These are phyloP conservation scores for Drosophila auraria DNA, from an alignment of 1,140 invertebrate genomes.

Conservation along the genomic window DNA sequence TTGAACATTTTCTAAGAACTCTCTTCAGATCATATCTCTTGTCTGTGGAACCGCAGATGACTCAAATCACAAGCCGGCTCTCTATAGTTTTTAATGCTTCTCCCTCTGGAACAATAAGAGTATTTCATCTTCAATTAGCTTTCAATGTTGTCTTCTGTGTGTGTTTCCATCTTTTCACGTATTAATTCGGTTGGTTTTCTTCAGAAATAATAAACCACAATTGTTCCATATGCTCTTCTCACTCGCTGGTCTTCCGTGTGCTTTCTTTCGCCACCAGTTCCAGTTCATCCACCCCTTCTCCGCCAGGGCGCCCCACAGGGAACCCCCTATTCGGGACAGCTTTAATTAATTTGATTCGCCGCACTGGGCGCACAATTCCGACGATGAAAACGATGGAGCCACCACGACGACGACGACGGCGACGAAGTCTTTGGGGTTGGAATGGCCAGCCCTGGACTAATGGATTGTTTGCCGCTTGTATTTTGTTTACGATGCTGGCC, in stretches of 20 bases:
- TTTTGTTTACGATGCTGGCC: slow-evolving; percentile 68
- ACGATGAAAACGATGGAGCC: slow-evolving; percentile 18
- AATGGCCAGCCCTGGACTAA: slow-evolving; percentile 60
- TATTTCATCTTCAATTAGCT: slow-evolving; percentile 33
- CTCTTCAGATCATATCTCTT: slow-evolving; percentile 8
- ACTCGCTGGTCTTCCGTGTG: slow-evolving; percentile 37
- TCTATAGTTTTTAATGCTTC: neutral
- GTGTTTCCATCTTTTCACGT: slow-evolving; percentile 9
- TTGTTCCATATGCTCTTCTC: slow-evolving; percentile 54
- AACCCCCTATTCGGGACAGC: slow-evolving; percentile 31
- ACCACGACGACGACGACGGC: slow-evolving; percentile 9
- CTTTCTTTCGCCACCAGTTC: slow-evolving; percentile 21
- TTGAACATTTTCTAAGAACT: slow-evolving; percentile 4
- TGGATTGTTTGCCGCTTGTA: slow-evolving; percentile 70
- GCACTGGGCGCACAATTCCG: slow-evolving; percentile 68
- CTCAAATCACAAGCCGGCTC: slow-evolving; percentile 14
- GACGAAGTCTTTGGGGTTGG: slow-evolving; percentile 13
- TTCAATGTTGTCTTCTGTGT: slow-evolving; percentile 13
- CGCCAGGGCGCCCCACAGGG: slow-evolving; percentile 8
- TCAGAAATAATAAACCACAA: slow-evolving; percentile 72
- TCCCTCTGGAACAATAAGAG: slow-evolving; percentile 14
- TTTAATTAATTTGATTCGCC: slow-evolving; percentile 79
- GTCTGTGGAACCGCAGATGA: slow-evolving; percentile 7
- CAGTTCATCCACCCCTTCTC: slow-evolving; percentile 3
- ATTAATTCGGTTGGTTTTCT: slow-evolving; percentile 49